Evolutionary conservation across 2,797 vertebrate genomes (phyloP).

Genomic region (Molossus molossus): DNA sequence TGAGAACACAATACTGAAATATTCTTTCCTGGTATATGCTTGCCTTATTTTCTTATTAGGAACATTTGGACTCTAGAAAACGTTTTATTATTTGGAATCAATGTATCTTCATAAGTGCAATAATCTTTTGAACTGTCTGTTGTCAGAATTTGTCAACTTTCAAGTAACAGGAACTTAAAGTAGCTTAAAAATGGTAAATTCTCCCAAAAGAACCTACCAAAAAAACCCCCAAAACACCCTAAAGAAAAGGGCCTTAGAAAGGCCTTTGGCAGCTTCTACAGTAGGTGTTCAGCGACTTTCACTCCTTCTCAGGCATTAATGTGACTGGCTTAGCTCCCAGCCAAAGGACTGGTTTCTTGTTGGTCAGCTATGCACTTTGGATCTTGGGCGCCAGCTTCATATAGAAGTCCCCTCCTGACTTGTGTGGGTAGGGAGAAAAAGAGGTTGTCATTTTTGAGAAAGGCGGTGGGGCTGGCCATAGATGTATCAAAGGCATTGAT

Average conservation of each 20-base stretch:
- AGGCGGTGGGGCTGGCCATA: not conserved
- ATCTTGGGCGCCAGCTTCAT: not conserved
- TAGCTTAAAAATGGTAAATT: slow-evolving; percentile 31
- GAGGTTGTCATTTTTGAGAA: not conserved
- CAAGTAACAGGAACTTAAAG: slow-evolving; percentile 13
- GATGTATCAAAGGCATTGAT: not conserved
- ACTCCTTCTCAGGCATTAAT: not conserved
- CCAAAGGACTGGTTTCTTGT: not conserved
- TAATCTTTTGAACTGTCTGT: not conserved
- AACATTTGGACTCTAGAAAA: not conserved
- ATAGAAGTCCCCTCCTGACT: not conserved
- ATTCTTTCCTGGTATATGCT: not conserved
- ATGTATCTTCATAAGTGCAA: slow-evolving; percentile 19
- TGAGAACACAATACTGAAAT: not conserved
- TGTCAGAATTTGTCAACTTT: slow-evolving; percentile 58
- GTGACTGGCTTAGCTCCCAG: not conserved
- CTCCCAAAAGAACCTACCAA: not conserved
- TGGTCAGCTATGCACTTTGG: not conserved
- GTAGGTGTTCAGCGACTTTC: not conserved
- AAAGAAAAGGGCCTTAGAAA: not conserved
- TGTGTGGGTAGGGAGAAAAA: not conserved
- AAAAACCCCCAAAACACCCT: not conserved
- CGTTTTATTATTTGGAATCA: slow-evolving; percentile 46
- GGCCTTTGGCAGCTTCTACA: not conserved
- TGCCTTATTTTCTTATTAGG: slow-evolving; percentile 36